Evolutionary conservation across 2,113 vertebrate genomes (phyloP), one percentile per base, ranked within the genome.

Genomic region (Centropristis striata): DNA sequence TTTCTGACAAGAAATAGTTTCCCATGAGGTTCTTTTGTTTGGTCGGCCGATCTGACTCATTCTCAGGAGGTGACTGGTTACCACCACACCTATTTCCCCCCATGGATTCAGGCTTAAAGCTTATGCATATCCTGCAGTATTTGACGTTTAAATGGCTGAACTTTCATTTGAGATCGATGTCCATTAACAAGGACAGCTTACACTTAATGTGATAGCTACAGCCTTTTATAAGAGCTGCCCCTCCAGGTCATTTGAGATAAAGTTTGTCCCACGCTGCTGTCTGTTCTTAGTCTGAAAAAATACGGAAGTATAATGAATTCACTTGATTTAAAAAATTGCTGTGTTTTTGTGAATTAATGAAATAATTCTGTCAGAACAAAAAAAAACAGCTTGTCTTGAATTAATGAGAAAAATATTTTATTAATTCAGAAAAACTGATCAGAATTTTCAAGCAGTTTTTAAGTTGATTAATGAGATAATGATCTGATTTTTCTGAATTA

Each of bases 1-100:
- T 75, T 51, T 67, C 73, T 82, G 74, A 78, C 64, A 71, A 51
- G 63, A 83, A 80, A 71, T 49, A 36, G 37, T 85, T 72, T 76
- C 85, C 86, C 74, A 42, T 32, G 70, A 41, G 85, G 37, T 80
- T 54, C 16, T 55, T 65, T 42, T 70, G 46, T 54, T 60, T 78
- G 32, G 59, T 15, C 50, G 41, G 66, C 5, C 28, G 65, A 47
- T 71, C 44, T 5, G 50, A 47, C 2, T 0, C 41, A n/a, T 60
- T 65, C 18, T 5, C 37, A 21, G 47, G 13, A 69, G 25, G 32
- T 50, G 44, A 58, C 7, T 18, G 16, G 68, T 11, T 23, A 54
- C 13, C 10, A 16, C 10, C 28, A 21, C 14, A 65, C 2, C 12
- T 15, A 1, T 28, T 49, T 41, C 32, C 32, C 25, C 3, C 25